Conservation (phyloP, 2,797 vertebrate genomes). For the Bucorvus abyssinicus region DNA sequence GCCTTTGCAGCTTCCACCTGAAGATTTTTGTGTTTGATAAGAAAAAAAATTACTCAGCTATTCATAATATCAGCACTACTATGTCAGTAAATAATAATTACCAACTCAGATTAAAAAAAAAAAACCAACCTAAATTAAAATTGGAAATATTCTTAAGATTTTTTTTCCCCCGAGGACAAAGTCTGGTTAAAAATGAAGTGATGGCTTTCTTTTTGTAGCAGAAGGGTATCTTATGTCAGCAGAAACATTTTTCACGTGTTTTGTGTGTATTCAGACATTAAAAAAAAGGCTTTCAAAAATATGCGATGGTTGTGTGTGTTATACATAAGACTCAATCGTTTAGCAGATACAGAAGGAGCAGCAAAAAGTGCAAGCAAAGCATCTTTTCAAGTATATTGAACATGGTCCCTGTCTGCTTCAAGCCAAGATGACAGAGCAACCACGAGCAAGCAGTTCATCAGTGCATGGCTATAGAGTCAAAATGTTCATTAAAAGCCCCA, state of each 20-base stretch:
- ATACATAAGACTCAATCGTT: neutral
- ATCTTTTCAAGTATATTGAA: neutral
- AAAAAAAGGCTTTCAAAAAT: neutral
- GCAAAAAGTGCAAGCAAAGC: neutral
- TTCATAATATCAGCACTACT: neutral
- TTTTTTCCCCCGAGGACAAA: neutral
- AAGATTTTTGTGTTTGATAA: neutral
- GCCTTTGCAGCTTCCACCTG: neutral
- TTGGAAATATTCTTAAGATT: neutral
- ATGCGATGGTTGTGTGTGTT: neutral
- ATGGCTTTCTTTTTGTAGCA: neutral
- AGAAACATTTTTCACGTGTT: neutral
- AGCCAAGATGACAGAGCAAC: neutral
- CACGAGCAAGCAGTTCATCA: neutral
- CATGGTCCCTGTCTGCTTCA: neutral
- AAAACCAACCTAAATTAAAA: neutral
- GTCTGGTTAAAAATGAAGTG: neutral
- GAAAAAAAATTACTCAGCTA: neutral
- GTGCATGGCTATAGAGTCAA: neutral
- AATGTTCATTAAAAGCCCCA: neutral
- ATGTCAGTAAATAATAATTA: neutral
- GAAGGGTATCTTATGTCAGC: neutral
- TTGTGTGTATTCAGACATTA: neutral
- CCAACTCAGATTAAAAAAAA: neutral
- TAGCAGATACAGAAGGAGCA: neutral